phyloP scores from a whole-genome alignment of 1,140 invertebrate species.

The Drosophila nikananu region DNA sequence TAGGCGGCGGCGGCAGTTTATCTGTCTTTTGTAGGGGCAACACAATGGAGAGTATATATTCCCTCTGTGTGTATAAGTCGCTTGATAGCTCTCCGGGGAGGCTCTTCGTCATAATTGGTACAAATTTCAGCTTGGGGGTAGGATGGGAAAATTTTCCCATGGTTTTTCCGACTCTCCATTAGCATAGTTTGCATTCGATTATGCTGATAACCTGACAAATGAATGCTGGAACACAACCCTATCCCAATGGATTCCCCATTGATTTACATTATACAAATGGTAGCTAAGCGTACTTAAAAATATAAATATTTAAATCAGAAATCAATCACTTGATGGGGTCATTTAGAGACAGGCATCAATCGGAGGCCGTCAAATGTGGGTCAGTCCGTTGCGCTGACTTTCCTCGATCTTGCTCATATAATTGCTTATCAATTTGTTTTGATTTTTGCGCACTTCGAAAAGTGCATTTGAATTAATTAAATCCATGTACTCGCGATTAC shows the following conservation, averaged over 20 bases:
- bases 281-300: background rate
- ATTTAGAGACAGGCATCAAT: conserved; percentile 10
- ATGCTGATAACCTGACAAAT: conserved; percentile 34
- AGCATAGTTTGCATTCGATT: conserved; percentile 44
- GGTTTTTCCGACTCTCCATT: conserved; percentile 29
- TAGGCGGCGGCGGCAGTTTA: conserved; percentile 39
- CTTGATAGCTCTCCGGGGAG: conserved; percentile 73
- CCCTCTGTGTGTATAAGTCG: conserved; percentile 10
- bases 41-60: conserved; percentile 29
- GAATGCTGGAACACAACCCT: conserved; percentile 16
- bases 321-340: background rate
- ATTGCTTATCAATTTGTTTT: conserved; percentile 41
- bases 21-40: conserved; percentile 38
- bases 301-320: background rate
- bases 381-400: conserved; percentile 12
- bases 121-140: conserved; percentile 49
- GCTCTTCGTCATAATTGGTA: conserved; percentile 64
- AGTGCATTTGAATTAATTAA: conserved; percentile 36
- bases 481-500: conserved; percentile 8
- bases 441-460: conserved; percentile 36
- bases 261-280: background rate
- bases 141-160: conserved; percentile 40
- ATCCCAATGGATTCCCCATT: conserved; percentile 15
- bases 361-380: conserved; percentile 11
- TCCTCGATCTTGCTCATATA: conserved; percentile 15